These are phyloP conservation scores for Enteromius treurensis DNA, from an alignment of 2,797 vertebrate species.

Conservation along the genomic window DNA sequence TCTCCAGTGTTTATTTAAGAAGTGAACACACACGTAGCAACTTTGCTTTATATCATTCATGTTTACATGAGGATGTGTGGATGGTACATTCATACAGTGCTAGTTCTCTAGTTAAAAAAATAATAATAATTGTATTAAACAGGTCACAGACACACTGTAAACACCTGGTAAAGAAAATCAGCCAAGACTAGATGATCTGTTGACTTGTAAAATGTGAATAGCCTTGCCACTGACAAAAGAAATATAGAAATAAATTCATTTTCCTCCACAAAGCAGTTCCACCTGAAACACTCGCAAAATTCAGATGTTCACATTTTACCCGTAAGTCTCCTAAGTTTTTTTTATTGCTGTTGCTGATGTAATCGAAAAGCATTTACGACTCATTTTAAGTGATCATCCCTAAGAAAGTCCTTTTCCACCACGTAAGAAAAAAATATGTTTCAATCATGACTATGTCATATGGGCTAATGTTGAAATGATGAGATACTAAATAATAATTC, in stretches of 20 bases:
- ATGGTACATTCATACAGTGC: background rate
- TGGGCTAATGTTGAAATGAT: background rate
- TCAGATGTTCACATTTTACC: constrained; percentile 23
- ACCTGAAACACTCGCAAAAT: background rate
- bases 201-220: background rate
- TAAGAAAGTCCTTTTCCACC: background rate
- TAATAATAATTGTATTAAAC: background rate
- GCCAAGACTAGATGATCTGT: background rate
- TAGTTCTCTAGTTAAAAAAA: background rate
- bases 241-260: background rate
- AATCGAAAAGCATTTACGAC: background rate
- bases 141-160: constrained; percentile 11
- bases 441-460: background rate
- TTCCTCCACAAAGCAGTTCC: background rate
- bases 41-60: constrained; percentile 45
- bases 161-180: background rate
- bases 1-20: constrained; percentile 50
- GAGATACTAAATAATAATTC: background rate
- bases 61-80: constrained; percentile 29
- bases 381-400: background rate
- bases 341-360: background rate
- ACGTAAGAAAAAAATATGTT: background rate
- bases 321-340: constrained; percentile 8
- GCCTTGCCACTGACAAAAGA: background rate
- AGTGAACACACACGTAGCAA: constrained; percentile 22